Base-by-base conservation (phyloP, 2,113 vertebrate species). In the Triplophysa siluroides region DNA sequence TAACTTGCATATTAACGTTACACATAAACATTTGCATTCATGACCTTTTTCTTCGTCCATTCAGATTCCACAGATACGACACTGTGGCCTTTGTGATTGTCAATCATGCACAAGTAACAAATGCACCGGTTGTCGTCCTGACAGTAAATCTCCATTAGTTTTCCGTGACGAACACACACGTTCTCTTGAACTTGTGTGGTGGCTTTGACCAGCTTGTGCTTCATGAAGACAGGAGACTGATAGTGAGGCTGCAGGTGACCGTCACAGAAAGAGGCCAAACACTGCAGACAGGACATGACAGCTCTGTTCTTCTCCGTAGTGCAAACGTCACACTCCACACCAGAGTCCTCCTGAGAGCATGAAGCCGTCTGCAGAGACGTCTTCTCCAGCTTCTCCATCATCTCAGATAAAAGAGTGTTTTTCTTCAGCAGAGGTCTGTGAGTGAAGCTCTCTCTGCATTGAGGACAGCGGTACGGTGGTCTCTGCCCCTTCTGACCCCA, bases 361-460 rank as follows among this genome's bases (percentile, higher is more conserved):
- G 26, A 13, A 52, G 24, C 4, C 5, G 64, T 19, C 19, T 64
- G 80, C 43, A 45, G 21, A 23, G 74, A 71, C 23, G 56, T 29
- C 12, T 38, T 76, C 45, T 70, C 29, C 58, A 81, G 66, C 45
- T 76, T 76, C 73, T 81, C 73, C 56, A 81, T 81, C 80, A 76
- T 60, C 68, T 81, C 65, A 69, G 66, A 58, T 38, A 81, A 8
- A 61, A 76, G 24, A 18, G 56, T 76, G 73, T 70, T 81, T 43
- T 76, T 81, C 43, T 70, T 81, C 58, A 81, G 73, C 6, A 23
- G 43, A 77, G 80, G 80, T 68, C 21, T 68, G 21, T 73, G 66
- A 70, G 13, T 76, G 62, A 81, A 81, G 11, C 14, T 64, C 56
- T 79, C 78, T 45, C 78, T 50, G 67, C 78, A 79, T 45, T 79